Percentiles rank a stretch among this genome's conserved stretches.
Evolutionary conservation across 2,797 vertebrate species (phyloP).

Genomic region (Ciconia nigra): DNA sequence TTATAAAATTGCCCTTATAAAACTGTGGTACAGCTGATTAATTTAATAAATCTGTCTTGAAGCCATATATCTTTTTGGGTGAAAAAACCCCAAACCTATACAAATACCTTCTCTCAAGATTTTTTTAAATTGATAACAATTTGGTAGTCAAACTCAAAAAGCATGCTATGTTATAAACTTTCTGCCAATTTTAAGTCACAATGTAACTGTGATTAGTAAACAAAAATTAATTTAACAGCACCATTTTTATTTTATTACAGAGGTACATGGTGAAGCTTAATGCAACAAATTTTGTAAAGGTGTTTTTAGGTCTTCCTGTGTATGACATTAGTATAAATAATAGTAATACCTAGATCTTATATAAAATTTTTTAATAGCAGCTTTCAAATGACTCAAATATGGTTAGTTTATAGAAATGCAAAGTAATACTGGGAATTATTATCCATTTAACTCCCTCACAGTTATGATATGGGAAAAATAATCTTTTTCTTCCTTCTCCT

Average conservation of each 20-base stretch:
- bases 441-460: not conserved
- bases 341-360: not conserved
- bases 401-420: not conserved
- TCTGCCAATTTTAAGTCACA: not conserved
- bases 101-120: not conserved
- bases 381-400: not conserved
- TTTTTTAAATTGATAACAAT: not conserved
- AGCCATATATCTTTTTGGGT: not conserved
- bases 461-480: not conserved
- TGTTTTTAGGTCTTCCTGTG: not conserved
- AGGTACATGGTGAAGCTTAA: not conserved
- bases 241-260: not conserved
- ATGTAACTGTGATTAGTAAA: not conserved
- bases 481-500: not conserved
- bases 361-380: not conserved
- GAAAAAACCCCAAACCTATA: not conserved
- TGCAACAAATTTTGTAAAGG: not conserved
- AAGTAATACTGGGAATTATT: not conserved
- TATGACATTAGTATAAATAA: not conserved
- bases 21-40: not conserved
- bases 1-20: not conserved
- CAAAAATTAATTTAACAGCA: not conserved
- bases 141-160: not conserved
- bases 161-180: not conserved
- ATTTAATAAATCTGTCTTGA: not conserved